Percentiles rank a stretch among this genome's conserved stretches.
Conservation (phyloP, 2,888 invertebrate genomes). For the Mechanitis messenoides region DNA sequence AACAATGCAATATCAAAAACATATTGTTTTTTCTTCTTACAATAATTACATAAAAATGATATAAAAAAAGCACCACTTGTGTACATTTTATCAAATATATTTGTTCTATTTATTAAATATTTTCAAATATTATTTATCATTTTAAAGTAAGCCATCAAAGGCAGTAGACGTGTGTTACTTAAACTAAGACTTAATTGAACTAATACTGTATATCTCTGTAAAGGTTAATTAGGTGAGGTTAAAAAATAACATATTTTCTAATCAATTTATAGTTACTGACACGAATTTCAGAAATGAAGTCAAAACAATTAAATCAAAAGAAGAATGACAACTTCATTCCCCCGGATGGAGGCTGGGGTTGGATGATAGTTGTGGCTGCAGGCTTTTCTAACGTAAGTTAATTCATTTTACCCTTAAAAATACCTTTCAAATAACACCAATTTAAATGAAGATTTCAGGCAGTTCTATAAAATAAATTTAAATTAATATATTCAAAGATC, state of each 20-base stretch:
- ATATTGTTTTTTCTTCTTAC: background rate
- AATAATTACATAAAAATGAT: background rate
- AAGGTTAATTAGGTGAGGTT: too few species aligned
- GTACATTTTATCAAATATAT: conserved; percentile 15
- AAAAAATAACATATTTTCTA: too few species aligned
- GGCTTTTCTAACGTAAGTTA: conserved; percentile 83
- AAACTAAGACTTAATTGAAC: too few species aligned
- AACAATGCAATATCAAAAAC: too few species aligned
- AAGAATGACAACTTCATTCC: conserved; percentile 78
- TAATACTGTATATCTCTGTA: too few species aligned
- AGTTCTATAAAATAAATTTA: too few species aligned
- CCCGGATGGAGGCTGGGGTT: conserved; percentile 88
- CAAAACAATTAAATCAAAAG: conserved; percentile 46
- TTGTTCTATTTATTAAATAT: conserved; percentile 27
- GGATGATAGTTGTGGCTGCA: conserved; percentile 83
- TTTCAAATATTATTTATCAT: conserved; percentile 24
- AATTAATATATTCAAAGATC: too few species aligned
- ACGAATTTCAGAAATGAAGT: conserved; percentile 41
- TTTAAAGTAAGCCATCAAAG: conserved; percentile 17
- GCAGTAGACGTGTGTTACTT: conserved; percentile 9
- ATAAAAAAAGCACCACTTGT: background rate
- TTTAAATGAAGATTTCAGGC: too few species aligned
- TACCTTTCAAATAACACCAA: too few species aligned
- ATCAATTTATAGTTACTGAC: background rate
- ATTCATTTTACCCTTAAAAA: too few species aligned